These are phyloP conservation scores for Yasuhikotakia modesta DNA, from an alignment of 2,797 vertebrate genomes.

Conservation along the genomic window DNA sequence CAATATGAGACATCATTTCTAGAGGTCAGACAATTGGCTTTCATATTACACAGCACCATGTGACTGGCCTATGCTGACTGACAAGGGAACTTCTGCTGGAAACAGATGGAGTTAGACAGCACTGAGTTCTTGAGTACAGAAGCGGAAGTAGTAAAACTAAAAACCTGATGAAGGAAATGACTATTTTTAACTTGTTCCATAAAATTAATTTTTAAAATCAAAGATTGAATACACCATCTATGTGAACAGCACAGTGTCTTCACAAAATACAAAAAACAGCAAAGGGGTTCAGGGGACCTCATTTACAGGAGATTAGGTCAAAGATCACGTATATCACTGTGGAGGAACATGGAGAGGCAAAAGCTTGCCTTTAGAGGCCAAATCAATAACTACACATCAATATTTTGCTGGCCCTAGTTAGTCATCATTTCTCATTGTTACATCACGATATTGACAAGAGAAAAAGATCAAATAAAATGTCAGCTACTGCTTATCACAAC, in stretches of 20 bases:
- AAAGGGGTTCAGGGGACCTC: background rate
- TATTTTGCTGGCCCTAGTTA: slow-evolving; percentile 8
- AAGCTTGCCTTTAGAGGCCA: slow-evolving; percentile 23
- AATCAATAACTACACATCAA: slow-evolving; percentile 38
- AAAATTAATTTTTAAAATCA: background rate
- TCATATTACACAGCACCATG: slow-evolving; percentile 47
- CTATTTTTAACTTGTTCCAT: slow-evolving; percentile 19
- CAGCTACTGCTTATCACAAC: background rate
- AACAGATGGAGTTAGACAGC: slow-evolving; percentile 22
- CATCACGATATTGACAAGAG: slow-evolving; percentile 18
- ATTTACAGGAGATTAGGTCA: slow-evolving; percentile 17
- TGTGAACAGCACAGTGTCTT: background rate
- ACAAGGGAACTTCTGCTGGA: slow-evolving; percentile 19
- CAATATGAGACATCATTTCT: slow-evolving; percentile 26
- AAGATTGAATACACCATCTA: background rate
- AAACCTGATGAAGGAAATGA: slow-evolving; percentile 42
- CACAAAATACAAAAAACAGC: background rate
- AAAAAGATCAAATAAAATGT: background rate
- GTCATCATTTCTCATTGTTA: background rate
- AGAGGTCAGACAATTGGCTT: slow-evolving; percentile 35
- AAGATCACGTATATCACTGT: slow-evolving; percentile 7
- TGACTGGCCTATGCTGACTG: slow-evolving; percentile 30
- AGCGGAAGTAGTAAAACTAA: slow-evolving; percentile 42
- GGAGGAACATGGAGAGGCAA: slow-evolving; percentile 1
- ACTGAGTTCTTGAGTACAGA: slow-evolving; percentile 16